A percentile compares a stretch with the other conserved stretches of the same genome.
phyloP scores from a whole-genome alignment of 2,888 invertebrate species.

The Tetrapedia diversipes region DNA sequence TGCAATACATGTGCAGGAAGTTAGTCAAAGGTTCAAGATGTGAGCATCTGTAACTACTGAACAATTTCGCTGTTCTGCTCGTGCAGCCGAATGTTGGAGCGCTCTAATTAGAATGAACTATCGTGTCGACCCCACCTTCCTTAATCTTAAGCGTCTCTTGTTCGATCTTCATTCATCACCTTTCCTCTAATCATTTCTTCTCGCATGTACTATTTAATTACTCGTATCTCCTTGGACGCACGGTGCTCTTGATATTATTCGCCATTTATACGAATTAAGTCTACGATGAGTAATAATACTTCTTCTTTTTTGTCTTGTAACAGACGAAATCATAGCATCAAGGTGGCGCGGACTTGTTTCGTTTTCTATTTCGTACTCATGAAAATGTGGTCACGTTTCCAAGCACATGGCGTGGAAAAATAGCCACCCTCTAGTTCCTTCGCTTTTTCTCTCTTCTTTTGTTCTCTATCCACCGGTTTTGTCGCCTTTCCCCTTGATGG shows the following conservation, averaged over 20 bases:
- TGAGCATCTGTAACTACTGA: neutral
- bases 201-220: neutral
- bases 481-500: conserved; percentile 12
- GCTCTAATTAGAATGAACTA: conserved; percentile 27
- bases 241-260: neutral
- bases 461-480: neutral
- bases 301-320: no score
- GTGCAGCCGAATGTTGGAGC: neutral
- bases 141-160: conserved; percentile 1
- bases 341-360: conserved; percentile 22
- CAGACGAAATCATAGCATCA: neutral
- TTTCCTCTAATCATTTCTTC: neutral
- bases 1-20: neutral
- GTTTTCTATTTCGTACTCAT: conserved; percentile 24
- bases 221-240: neutral
- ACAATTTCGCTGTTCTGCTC: conserved; percentile 16
- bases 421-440: conserved; percentile 4
- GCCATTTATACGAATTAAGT: conserved; percentile 7
- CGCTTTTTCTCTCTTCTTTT: neutral
- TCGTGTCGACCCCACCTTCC: neutral
- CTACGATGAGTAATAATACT: no score
- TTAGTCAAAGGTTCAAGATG: conserved; percentile 6
- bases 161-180: conserved; percentile 3
- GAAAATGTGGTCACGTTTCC: conserved; percentile 37
- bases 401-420: conserved; percentile 59